Percentiles rank a stretch among this genome's conserved stretches.
phyloP scores from a whole-genome alignment of 35 echinoderm and acorn worm genomes.

The Ptychodera flava region DNA sequence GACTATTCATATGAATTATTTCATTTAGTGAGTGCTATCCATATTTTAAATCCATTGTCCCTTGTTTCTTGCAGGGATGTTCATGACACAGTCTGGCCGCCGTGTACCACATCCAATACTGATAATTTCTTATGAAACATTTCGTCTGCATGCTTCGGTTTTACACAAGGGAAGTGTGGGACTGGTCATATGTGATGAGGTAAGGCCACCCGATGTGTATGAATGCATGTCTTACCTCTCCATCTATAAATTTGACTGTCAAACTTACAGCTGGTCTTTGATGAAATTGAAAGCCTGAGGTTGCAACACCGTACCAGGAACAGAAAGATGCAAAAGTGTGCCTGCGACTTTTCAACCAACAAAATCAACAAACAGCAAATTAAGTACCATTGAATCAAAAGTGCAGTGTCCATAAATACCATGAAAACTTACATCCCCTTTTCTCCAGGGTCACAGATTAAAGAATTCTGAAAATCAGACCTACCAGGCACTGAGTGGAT shows the following conservation, averaged over 20 bases:
- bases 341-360: too few relatives aligned
- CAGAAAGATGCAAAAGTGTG: too few relatives aligned
- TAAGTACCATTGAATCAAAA: too few relatives aligned
- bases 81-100: constrained; percentile 73
- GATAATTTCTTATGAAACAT: constrained; percentile 95
- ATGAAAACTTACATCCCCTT: too few relatives aligned
- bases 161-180: constrained; percentile 78
- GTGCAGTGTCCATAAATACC: too few relatives aligned
- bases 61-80: constrained; percentile 42
- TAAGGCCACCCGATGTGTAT: constrained; percentile 6
- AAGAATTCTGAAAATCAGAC: constrained; percentile 99
- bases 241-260: neutral
- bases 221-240: neutral
- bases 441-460: constrained; percentile 64
- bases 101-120: constrained; percentile 58
- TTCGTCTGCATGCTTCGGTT: constrained; percentile 68
- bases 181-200: constrained; percentile 96
- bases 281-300: neutral
- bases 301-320: too few relatives aligned
- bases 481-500: constrained; percentile 72
- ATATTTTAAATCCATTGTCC: too few relatives aligned
- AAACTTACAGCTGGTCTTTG: neutral
- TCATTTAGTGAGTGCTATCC: too few relatives aligned
- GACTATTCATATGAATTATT: too few relatives aligned
- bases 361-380: too few relatives aligned